Evolutionary conservation across 2,888 invertebrate genomes (phyloP).

Genomic region (Chromoteleia sp.): DNA sequence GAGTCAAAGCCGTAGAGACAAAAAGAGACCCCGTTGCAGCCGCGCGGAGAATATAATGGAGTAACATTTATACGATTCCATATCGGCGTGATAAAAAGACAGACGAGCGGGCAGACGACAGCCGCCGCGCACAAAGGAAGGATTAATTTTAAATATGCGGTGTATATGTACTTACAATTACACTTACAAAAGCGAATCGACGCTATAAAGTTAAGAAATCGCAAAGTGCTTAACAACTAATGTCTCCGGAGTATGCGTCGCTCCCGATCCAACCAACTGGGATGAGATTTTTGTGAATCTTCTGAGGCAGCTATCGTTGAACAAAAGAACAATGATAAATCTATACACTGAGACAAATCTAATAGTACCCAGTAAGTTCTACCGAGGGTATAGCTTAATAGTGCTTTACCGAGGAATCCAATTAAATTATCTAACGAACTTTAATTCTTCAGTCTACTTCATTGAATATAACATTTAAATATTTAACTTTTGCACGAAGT

Average conservation of each 20-base stretch:
- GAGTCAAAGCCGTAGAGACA: slow-evolving; percentile 77
- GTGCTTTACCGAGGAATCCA: too few relatives aligned
- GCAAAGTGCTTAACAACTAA: slow-evolving; percentile 63
- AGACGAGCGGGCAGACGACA: slow-evolving; percentile 75
- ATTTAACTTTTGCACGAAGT: too few relatives aligned
- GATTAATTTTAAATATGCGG: slow-evolving; percentile 84
- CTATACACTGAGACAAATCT: too few relatives aligned
- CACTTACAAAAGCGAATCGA: slow-evolving; percentile 73
- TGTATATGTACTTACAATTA: slow-evolving; percentile 57
- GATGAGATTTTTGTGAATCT: slow-evolving; percentile 3
- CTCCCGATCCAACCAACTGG: slow-evolving; percentile 12
- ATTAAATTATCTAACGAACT: too few relatives aligned
- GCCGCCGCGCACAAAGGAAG: slow-evolving; percentile 81
- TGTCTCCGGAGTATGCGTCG: slow-evolving; percentile 41
- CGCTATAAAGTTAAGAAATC: slow-evolving; percentile 76
- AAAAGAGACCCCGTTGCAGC: slow-evolving; percentile 76
- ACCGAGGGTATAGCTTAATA: too few relatives aligned
- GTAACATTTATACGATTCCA: slow-evolving; percentile 83
- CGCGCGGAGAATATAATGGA: slow-evolving; percentile 79
- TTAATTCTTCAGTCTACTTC: too few relatives aligned
- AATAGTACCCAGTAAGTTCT: too few relatives aligned
- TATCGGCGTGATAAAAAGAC: slow-evolving; percentile 84
- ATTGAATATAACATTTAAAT: too few relatives aligned
- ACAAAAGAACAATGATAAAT: too few relatives aligned
- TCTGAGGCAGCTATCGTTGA: too few relatives aligned